These are phyloP conservation scores for Eclectus roratus DNA, from an alignment of 2,113 vertebrate species.

Conservation along the genomic window DNA sequence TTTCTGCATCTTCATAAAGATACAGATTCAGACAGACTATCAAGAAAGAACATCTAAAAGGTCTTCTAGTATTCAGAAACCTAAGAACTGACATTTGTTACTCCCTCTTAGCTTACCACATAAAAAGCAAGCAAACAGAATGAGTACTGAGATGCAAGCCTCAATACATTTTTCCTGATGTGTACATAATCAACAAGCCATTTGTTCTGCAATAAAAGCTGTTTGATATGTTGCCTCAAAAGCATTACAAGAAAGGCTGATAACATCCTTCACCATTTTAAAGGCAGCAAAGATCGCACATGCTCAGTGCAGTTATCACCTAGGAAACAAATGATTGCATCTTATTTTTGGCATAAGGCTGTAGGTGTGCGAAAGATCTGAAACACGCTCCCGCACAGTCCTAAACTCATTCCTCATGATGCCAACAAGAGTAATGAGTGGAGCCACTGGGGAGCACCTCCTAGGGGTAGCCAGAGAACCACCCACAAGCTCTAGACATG, in stretches of 20 bases:
- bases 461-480: slow-evolving; percentile 18
- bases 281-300: not conserved
- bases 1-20: not conserved
- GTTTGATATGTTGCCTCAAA: slow-evolving; percentile 11
- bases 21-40: not conserved
- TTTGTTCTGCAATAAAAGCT: not conserved
- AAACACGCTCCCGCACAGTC: slow-evolving; percentile 44
- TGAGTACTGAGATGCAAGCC: not conserved
- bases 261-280: slow-evolving; percentile 51
- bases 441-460: slow-evolving; percentile 23
- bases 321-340: slow-evolving; percentile 71
- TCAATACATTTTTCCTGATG: not conserved
- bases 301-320: slow-evolving; percentile 47
- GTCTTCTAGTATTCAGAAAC: not conserved
- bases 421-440: not conserved
- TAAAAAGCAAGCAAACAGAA: not conserved
- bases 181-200: slow-evolving; percentile 14
- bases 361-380: slow-evolving; percentile 70
- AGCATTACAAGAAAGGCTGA: slow-evolving; percentile 45
- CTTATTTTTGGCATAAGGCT: slow-evolving; percentile 71
- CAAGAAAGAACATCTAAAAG: not conserved
- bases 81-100: not conserved
- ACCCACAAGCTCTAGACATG: not conserved
- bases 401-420: slow-evolving; percentile 53
- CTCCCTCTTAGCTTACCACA: not conserved